phyloP scores from a whole-genome alignment of 1,140 invertebrate genomes.

The Drosophila persimilis region DNA sequence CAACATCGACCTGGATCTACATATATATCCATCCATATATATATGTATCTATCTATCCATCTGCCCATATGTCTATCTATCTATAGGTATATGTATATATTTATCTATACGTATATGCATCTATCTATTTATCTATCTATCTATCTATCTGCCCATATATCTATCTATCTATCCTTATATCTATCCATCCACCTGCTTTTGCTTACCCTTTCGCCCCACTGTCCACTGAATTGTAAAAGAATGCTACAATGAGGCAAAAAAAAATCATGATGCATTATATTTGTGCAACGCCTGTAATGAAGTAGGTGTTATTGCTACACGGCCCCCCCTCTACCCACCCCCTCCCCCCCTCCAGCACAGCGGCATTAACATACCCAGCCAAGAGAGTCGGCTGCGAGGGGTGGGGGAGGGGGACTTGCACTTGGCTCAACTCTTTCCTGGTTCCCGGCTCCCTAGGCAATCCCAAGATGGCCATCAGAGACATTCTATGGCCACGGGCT shows the following conservation, averaged over 20 bases:
- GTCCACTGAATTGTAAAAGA: slow-evolving; percentile 27
- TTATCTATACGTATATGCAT: no score
- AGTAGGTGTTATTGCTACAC: slow-evolving; percentile 63
- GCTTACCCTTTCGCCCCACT: slow-evolving; percentile 18
- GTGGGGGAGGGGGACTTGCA: no score
- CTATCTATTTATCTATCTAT: no score
- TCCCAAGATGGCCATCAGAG: slow-evolving; percentile 55
- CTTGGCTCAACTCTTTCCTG: neutral
- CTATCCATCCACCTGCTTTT: no score
- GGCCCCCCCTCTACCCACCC: neutral
- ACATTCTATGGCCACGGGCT: slow-evolving; percentile 47
- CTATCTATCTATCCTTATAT: no score
- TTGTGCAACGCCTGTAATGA: slow-evolving; percentile 49
- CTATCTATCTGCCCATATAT: no score
- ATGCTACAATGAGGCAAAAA: slow-evolving; percentile 42
- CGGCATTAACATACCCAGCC: slow-evolving; percentile 43
- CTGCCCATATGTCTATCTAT: no score
- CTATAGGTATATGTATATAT: no score
- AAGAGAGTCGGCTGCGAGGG: slow-evolving; percentile 26
- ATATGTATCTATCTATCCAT: no score
- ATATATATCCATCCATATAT: no score
- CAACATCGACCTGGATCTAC: no score
- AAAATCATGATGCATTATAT: slow-evolving; percentile 54
- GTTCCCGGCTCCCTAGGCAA: slow-evolving; percentile 42
- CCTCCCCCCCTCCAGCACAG: neutral